phyloP scores from a whole-genome alignment of 1,140 invertebrate genomes.

The Spodoptera litura region DNA sequence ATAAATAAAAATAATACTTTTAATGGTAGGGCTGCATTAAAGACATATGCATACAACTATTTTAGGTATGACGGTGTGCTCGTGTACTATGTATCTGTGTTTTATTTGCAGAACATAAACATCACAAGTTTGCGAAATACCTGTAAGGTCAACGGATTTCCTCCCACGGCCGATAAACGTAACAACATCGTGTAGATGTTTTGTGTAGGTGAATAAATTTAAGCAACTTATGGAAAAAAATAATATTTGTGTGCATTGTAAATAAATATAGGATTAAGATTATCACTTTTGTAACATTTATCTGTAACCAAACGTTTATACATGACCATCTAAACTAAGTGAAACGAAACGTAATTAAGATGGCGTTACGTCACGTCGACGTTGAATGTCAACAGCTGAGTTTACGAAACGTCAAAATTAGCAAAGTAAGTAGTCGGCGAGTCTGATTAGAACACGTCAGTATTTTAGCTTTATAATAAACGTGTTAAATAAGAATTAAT shows the following conservation, averaged over 20 bases:
- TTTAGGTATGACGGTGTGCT: no score
- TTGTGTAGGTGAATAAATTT: slow-evolving; percentile 47
- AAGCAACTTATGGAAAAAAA: slow-evolving; percentile 1
- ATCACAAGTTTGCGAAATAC: slow-evolving; percentile 52
- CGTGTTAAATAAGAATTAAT: slow-evolving; percentile 19
- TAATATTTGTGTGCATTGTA: no score
- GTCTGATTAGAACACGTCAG: slow-evolving; percentile 53
- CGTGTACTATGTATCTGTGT: neutral
- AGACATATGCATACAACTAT: neutral
- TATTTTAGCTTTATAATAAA: slow-evolving; percentile 38
- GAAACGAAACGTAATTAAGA: slow-evolving; percentile 50
- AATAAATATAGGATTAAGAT: no score
- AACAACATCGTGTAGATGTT: slow-evolving; percentile 52
- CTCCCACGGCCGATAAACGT: slow-evolving; percentile 46
- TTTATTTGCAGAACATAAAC: slow-evolving; percentile 25
- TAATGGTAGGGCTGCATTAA: neutral
- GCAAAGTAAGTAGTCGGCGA: slow-evolving; percentile 35
- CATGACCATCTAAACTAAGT: neutral
- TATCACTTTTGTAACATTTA: neutral
- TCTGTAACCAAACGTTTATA: neutral
- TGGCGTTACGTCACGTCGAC: slow-evolving; percentile 37
- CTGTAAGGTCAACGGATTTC: slow-evolving; percentile 53
- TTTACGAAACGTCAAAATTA: slow-evolving; percentile 35
- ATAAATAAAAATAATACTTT: neutral
- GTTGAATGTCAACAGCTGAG: slow-evolving; percentile 43